Conservation (phyloP, 2,888 invertebrate species). For the Thelaira solivaga region DNA sequence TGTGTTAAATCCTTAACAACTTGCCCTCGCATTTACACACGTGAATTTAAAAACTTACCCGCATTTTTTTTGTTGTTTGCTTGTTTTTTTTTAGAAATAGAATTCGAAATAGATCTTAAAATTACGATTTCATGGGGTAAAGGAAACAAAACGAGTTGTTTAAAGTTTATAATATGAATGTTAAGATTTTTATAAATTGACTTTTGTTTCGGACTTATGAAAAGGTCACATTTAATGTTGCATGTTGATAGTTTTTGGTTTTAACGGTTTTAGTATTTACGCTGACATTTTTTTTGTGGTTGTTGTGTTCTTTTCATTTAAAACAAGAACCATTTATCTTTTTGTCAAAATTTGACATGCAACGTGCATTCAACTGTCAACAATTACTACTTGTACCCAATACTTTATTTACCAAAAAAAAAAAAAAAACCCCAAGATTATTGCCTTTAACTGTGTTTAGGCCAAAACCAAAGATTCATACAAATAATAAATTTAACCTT, state of each 20-base stretch:
- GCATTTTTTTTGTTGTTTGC: no score
- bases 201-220: constrained; percentile 22
- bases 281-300: constrained; percentile 49
- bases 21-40: neutral
- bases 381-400: constrained; percentile 69
- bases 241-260: neutral
- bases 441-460: neutral
- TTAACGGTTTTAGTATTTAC: constrained; percentile 4
- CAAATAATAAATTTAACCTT: constrained; percentile 11
- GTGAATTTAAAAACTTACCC: neutral
- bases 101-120: constrained; percentile 31
- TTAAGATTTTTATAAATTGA: constrained; percentile 27
- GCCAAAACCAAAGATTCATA: neutral
- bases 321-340: constrained; percentile 61
- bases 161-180: neutral
- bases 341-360: constrained; percentile 70
- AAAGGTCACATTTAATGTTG: constrained; percentile 52
- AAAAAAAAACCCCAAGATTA: neutral
- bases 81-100: neutral
- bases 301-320: no score
- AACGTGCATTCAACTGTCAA: constrained; percentile 75
- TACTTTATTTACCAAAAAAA: constrained; percentile 12
- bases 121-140: constrained; percentile 16
- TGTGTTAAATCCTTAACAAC: neutral
- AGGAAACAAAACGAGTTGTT: constrained; percentile 1